These are phyloP conservation scores for Erpobdella octoculata DNA, from an alignment of 2,888 invertebrate genomes.

Conservation along the genomic window DNA sequence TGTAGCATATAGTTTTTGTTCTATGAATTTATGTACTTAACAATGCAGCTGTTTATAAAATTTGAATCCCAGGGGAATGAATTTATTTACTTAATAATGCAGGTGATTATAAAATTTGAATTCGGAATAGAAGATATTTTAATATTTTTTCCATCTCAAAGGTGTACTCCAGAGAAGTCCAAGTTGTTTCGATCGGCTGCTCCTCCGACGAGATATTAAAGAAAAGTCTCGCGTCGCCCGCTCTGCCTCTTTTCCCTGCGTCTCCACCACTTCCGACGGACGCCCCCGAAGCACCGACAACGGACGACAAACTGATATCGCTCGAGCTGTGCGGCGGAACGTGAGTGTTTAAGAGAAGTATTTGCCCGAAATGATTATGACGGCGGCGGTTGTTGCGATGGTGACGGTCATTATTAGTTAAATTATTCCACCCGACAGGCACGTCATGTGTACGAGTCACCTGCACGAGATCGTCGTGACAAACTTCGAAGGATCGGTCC, in stretches of 20 bases:
- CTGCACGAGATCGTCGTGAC: conserved; percentile 45
- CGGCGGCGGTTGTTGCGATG: neutral
- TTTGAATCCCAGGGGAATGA: no score
- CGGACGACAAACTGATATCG: conserved; percentile 35
- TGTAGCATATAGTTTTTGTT: no score
- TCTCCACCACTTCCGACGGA: neutral
- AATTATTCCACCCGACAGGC: conserved; percentile 38
- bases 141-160: no score
- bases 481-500: conserved; percentile 41
- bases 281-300: no score
- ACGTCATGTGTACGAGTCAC: conserved; percentile 45
- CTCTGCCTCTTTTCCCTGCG: conserved; percentile 12
- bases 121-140: no score
- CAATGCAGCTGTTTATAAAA: no score
- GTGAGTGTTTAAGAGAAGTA: conserved; percentile 40
- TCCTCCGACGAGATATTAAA: conserved; percentile 29
- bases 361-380: neutral
- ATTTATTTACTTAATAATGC: no score
- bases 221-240: no score
- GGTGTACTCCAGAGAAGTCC: conserved; percentile 44
- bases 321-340: conserved; percentile 50
- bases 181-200: conserved; percentile 41
- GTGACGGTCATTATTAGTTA: neutral
- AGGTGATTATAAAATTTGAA: no score
- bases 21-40: no score